phyloP scores from a whole-genome alignment of 2,113 vertebrate genomes.

The Ochotona princeps region DNA sequence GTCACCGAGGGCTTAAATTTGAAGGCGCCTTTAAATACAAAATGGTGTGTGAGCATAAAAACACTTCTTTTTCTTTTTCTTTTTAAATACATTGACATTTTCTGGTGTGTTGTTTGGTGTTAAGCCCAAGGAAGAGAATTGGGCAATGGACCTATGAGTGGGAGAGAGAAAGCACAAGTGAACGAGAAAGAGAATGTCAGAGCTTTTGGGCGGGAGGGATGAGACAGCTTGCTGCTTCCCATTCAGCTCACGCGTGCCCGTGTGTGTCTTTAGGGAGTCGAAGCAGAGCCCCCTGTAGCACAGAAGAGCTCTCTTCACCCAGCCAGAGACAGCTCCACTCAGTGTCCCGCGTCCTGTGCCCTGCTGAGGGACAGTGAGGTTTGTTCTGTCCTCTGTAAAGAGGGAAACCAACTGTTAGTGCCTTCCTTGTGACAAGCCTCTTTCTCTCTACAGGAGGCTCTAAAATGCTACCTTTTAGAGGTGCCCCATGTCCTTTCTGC shows the following conservation, averaged over 20 bases:
- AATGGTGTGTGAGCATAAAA: conserved; percentile 86
- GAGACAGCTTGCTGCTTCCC: neutral
- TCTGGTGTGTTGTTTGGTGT: conserved; percentile 43
- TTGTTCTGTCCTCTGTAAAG: conserved; percentile 83
- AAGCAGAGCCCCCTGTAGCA: neutral
- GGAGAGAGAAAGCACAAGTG: too few species aligned
- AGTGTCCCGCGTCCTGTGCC: conserved; percentile 31
- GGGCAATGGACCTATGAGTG: neutral
- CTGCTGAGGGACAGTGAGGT: conserved; percentile 65
- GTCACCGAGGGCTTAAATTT: conserved; percentile 90
- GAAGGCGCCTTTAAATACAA: conserved; percentile 92
- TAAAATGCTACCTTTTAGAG: conserved; percentile 84
- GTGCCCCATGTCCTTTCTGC: conserved; percentile 81
- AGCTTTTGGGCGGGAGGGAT: neutral
- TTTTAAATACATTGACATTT: neutral
- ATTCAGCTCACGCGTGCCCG: neutral
- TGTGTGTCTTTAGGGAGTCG: neutral
- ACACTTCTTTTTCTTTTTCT: conserved; percentile 31
- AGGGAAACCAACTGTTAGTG: conserved; percentile 78
- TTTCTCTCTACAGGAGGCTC: conserved; percentile 84
- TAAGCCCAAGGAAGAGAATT: neutral
- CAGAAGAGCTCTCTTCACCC: conserved; percentile 18
- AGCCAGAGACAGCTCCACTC: conserved; percentile 16
- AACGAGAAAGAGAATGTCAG: neutral
- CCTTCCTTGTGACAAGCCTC: conserved; percentile 83